These are phyloP conservation scores for Eurystomus glaucurus DNA, from an alignment of 2,797 vertebrate genomes.

Conservation along the genomic window DNA sequence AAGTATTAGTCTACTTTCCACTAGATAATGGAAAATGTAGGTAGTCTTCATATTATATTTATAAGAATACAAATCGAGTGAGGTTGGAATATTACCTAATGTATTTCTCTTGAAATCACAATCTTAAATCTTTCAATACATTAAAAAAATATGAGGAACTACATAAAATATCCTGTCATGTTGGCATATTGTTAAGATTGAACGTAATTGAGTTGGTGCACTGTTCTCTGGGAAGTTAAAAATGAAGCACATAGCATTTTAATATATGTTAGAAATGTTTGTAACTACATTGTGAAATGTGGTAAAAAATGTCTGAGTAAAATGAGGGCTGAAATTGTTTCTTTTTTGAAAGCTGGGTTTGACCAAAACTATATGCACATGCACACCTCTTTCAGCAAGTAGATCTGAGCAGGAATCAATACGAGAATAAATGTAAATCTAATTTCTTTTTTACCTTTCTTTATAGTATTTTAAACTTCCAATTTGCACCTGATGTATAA, in stretches of 20 bases:
- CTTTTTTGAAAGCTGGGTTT: not conserved
- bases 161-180: not conserved
- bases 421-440: not conserved
- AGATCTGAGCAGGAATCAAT: not conserved
- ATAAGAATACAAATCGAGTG: not conserved
- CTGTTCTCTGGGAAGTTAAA: not conserved
- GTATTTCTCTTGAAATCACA: not conserved
- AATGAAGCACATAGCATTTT: not conserved
- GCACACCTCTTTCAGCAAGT: not conserved
- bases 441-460: rapidly evolving
- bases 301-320: not conserved
- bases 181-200: not conserved
- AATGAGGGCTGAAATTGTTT: not conserved
- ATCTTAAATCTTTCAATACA: not conserved
- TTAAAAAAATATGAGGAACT: not conserved
- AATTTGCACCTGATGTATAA: not conserved
- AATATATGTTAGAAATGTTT: not conserved
- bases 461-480: not conserved
- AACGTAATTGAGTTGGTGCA: not conserved
- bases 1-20: not conserved
- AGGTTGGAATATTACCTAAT: not conserved
- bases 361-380: not conserved
- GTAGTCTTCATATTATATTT: not conserved
- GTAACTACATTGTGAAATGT: not conserved
- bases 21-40: not conserved